Percentiles rank a stretch among this genome's conserved stretches.
These are phyloP conservation scores for Eublepharis macularius DNA, from an alignment of 2,113 vertebrate genomes.

Conservation along the genomic window DNA sequence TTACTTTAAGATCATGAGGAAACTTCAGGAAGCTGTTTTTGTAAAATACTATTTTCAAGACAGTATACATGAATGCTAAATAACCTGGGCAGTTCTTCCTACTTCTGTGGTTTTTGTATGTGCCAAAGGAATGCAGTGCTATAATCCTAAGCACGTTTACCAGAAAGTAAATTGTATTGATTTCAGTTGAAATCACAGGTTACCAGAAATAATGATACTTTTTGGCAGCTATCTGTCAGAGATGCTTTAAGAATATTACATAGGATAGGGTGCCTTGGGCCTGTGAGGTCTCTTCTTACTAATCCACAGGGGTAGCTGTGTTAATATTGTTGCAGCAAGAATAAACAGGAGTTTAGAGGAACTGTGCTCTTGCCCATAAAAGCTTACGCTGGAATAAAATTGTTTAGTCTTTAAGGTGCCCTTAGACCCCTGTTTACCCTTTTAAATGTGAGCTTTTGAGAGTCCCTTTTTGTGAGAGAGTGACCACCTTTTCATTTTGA, in stretches of 20 bases:
- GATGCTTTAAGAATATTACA: not conserved
- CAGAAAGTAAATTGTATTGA: not conserved
- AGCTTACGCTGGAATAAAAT: too few species aligned
- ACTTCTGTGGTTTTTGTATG: not conserved
- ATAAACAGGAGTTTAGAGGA: too few species aligned
- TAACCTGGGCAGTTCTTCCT: not conserved
- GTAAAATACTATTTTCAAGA: not conserved
- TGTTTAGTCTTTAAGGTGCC: too few species aligned
- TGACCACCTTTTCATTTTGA: not conserved
- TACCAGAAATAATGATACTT: not conserved
- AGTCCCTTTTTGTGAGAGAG: too few species aligned
- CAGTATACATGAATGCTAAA: not conserved
- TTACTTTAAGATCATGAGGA: slow-evolving; percentile 35
- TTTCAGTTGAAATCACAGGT: not conserved
- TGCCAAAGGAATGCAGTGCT: not conserved
- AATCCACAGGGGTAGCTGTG: too few species aligned
- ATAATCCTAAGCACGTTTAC: not conserved
- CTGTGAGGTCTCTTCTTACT: not conserved
- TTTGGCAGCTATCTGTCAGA: not conserved
- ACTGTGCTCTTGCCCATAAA: too few species aligned
- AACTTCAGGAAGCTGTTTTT: not conserved
- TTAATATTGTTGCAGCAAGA: too few species aligned
- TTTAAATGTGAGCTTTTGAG: not conserved
- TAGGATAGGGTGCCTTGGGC: not conserved
- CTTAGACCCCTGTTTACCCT: too few species aligned